phyloP scores from a whole-genome alignment of 1,140 invertebrate species.

The Pseudoatta argentina region DNA sequence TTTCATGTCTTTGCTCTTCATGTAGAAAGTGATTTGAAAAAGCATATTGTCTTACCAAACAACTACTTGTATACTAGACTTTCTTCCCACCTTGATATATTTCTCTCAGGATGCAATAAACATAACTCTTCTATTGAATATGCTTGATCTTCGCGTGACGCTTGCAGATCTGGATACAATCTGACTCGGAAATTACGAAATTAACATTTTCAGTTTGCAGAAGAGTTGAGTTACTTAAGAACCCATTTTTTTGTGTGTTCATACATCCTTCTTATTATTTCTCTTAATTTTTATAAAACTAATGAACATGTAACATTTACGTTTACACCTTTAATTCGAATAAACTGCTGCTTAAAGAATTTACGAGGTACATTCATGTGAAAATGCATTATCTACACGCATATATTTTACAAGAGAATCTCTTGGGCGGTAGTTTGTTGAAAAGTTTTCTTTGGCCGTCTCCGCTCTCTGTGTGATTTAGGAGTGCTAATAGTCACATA shows the following conservation, averaged over 20 bases:
- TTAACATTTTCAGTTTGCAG: not conserved
- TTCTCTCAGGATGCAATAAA: constrained; percentile 20
- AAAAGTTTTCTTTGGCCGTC: constrained; percentile 37
- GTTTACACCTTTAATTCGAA: constrained; percentile 4
- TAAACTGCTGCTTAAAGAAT: constrained; percentile 6
- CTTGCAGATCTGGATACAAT: not conserved
- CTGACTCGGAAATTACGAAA: constrained; percentile 8
- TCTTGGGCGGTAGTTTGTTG: constrained; percentile 23
- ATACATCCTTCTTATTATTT: not conserved
- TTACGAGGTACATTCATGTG: not conserved
- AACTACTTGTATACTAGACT: not conserved
- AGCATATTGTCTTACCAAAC: constrained; percentile 31
- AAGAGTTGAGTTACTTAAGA: not conserved
- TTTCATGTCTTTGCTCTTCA: constrained; percentile 13
- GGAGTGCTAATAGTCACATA: constrained; percentile 5
- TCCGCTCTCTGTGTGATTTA: constrained; percentile 31
- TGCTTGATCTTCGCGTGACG: constrained; percentile 6
- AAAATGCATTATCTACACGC: not conserved
- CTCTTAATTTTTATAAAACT: not conserved
- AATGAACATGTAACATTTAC: not conserved
- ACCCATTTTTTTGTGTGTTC: not conserved
- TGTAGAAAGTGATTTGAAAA: constrained; percentile 30
- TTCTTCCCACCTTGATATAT: constrained; percentile 2
- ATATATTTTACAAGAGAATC: not conserved
- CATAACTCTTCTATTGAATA: not conserved